These are phyloP conservation scores for Enteromius thamalakanensis DNA, from an alignment of 2,797 vertebrate species.

Conservation along the genomic window DNA sequence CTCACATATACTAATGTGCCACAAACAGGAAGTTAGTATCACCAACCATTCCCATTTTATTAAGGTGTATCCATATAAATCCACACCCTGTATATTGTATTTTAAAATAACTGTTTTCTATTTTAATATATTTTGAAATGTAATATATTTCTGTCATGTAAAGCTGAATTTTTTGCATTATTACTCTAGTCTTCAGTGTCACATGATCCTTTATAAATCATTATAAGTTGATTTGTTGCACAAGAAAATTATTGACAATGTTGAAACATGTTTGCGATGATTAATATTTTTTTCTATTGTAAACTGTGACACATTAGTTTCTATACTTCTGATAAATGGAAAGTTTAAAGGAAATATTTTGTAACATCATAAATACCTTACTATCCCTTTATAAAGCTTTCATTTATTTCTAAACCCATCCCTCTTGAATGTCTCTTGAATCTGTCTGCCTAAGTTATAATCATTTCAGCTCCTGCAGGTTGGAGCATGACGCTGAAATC, in stretches of 20 bases:
- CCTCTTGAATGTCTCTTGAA: constrained; percentile 48
- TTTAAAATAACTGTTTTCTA: no score
- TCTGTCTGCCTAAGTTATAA: constrained; percentile 61
- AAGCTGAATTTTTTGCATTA: background rate
- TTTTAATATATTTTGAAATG: background rate
- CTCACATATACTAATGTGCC: no score
- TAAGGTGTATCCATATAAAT: no score
- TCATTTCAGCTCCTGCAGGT: constrained; percentile 66
- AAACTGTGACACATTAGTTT: background rate
- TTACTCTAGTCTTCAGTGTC: background rate
- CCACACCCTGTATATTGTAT: no score
- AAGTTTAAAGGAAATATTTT: background rate
- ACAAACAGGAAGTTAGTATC: no score
- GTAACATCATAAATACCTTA: background rate
- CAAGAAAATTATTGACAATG: background rate
- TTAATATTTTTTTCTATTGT: background rate
- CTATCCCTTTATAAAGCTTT: background rate
- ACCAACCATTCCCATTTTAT: no score
- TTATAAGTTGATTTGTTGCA: background rate
- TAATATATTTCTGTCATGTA: background rate
- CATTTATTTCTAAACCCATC: constrained; percentile 12
- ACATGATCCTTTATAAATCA: no score
- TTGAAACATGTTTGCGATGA: background rate
- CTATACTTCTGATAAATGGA: background rate
- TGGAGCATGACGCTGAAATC: constrained; percentile 63